Evolutionary conservation across 2,888 invertebrate species (phyloP), one percentile per base, ranked within the genome.

Genomic region (Phortica okadai): DNA sequence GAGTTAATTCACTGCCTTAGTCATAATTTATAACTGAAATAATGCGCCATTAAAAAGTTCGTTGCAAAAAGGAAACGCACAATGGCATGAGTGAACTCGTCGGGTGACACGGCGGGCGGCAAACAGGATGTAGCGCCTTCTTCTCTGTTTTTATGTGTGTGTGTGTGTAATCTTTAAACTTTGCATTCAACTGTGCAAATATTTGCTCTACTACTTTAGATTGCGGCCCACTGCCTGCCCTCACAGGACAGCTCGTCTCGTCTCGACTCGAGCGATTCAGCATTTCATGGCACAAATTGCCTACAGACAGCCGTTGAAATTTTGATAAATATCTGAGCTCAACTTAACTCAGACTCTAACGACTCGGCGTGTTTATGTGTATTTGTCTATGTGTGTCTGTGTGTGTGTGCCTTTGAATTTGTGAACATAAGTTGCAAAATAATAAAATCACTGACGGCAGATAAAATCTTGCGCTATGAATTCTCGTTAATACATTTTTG

Each of bases 401-500:
- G 42, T 45, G 7, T 44, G 21, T 67, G 50, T 33, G 59, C 33
- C 62, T 73, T 45, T 50, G 59, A 73, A 73, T 73, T 73, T 62
- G 45, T 72, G 54, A 59, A 70, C 75, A 75, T 69, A 59, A 69
- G 59, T 70, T 58, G 69, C 45, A 73, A 74, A 56, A 72, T 72
- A 86, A 89, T 85, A 84, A 88, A 88, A 87, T 88, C 85, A 86
- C 86, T 88, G 87, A 82, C 81, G 86, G 85, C 83, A 88, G 87
- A 86, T 86, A 84, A 82, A 86, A 87, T 86, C 88, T 86, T 83
- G 84, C 7, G 42, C 66, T 41, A 42, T 84, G 83, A 86, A 83
- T 87, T 87, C 87, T 88, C 88, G 86, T 89, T 89, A 89, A 89
- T 89, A 89, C 87, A 89, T 88, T 89, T 89, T 88, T 88, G 89